Percentiles rank a stretch among this genome's conserved stretches.
phyloP scores from a whole-genome alignment of 2,888 invertebrate species.

The Lasioglossum vierecki region DNA sequence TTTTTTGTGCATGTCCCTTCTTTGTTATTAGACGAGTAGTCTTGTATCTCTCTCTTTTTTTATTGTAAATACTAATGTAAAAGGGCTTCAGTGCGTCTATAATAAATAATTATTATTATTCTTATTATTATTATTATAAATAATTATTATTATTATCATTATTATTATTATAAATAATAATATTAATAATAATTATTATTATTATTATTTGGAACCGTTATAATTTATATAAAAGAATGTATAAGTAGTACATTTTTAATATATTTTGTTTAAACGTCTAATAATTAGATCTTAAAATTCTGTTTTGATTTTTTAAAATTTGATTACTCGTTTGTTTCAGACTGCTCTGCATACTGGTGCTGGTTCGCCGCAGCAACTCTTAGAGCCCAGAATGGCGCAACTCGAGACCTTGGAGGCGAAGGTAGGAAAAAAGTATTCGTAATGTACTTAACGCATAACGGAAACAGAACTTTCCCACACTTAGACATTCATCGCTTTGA shows the following conservation, averaged over 20 bases:
- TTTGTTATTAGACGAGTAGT: too few relatives aligned
- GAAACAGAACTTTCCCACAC: slow-evolving; percentile 29
- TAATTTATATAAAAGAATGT: too few relatives aligned
- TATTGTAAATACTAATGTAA: too few relatives aligned
- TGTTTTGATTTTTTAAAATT: neutral
- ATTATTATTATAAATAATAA: too few relatives aligned
- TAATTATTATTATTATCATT: too few relatives aligned
- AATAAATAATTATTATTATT: too few relatives aligned
- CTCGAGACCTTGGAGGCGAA: slow-evolving; percentile 91
- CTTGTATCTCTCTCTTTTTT: too few relatives aligned
- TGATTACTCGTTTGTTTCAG: slow-evolving; percentile 69
- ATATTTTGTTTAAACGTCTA: neutral
- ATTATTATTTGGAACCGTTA: too few relatives aligned
- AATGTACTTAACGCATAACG: slow-evolving; percentile 10
- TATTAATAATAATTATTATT: too few relatives aligned
- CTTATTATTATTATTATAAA: too few relatives aligned
- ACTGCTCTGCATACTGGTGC: slow-evolving; percentile 78
- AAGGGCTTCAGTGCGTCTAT: too few relatives aligned
- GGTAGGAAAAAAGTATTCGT: slow-evolving; percentile 83
- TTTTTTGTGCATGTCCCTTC: too few relatives aligned
- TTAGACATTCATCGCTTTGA: slow-evolving; percentile 15
- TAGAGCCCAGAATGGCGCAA: slow-evolving; percentile 88
- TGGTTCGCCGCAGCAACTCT: slow-evolving; percentile 75
- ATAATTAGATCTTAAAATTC: neutral
- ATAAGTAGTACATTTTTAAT: neutral